Evolutionary conservation across 2,113 vertebrate genomes (phyloP).

Genomic region (Cromileptes altivelis): DNA sequence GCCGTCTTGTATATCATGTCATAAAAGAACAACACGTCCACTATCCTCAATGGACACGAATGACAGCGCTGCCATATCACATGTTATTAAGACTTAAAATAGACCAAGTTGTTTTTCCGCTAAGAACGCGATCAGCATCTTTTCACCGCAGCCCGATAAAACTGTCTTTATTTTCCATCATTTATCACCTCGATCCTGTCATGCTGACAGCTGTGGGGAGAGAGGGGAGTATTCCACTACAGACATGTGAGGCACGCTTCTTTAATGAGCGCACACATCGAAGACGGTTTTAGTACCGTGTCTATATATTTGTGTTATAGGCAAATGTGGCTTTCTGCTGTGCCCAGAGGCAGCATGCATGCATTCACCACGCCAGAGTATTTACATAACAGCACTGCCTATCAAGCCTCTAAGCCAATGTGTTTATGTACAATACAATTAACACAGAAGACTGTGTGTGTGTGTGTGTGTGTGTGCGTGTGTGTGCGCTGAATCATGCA

Average conservation of each 20-base stretch:
- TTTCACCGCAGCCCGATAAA: not conserved
- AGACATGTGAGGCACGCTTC: not conserved
- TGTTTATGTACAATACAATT: slow-evolving; percentile 31
- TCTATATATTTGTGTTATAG: not conserved
- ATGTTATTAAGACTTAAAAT: slow-evolving; percentile 33
- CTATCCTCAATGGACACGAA: slow-evolving; percentile 11
- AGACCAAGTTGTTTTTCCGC: slow-evolving; percentile 20
- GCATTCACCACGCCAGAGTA: slow-evolving; percentile 19
- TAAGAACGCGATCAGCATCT: slow-evolving; percentile 18
- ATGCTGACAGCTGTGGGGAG: slow-evolving; percentile 11
- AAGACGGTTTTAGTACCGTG: slow-evolving; percentile 9
- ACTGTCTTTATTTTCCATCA: slow-evolving; percentile 14
- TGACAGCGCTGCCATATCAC: slow-evolving; percentile 14
- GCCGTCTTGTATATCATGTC: slow-evolving; percentile 23
- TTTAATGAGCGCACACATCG: not conserved
- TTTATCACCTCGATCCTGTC: slow-evolving; percentile 45
- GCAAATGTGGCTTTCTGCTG: not conserved
- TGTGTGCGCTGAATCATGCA: slow-evolving; percentile 20
- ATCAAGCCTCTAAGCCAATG: slow-evolving; percentile 37
- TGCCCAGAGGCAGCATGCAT: slow-evolving; percentile 23
- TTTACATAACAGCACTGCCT: slow-evolving; percentile 51
- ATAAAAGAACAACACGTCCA: slow-evolving; percentile 4
- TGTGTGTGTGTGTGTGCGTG: slow-evolving; percentile 16
- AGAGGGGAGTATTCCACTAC: not conserved
- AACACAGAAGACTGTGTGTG: slow-evolving; percentile 2